Base-by-base conservation (phyloP, 1,140 invertebrate species). In the Coptotermes formosanus region DNA sequence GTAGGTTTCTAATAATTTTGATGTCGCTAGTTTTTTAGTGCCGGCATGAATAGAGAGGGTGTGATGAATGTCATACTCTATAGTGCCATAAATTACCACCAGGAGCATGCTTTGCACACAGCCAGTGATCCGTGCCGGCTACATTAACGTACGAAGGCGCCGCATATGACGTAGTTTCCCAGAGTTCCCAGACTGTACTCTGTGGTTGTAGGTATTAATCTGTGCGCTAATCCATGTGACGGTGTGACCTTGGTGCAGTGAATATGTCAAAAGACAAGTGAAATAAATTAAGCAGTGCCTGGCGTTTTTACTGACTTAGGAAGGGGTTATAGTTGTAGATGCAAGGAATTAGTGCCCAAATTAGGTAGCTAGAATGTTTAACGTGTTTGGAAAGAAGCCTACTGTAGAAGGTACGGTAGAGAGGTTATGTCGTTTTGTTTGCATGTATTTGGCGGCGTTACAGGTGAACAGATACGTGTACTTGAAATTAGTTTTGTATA, bases 341-440 rank as follows among this genome's bases (percentile, higher is more conserved):
- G 25, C n/a, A 30, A 6, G n/a, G 1, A 83, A 9, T 83, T 8
- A 14, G 44, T n/a, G 16, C 43, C 25, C 6, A 0, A 83, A 43
- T 43, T 83, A 11, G 6, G 11, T 25, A 45, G 32, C 25, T 45
- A 85, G 3, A 43, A 85, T 85, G 85, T 85, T 85, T 75, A 88
- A 88, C 84, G 89, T 90, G 81, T 91, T 91, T 88, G 88, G 87
- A 43, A 91, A 91, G 85, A 90, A 90, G 87, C 91, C 90, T 48
- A 91, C 91, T 30, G 85, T 90, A 32, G 89, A 91, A 90, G 89
- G 90, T 91, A 85, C 30, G 12, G 0, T 32, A 69, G 9, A 32
- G 21, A 55, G 23, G 38, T 55, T 69, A 55, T 30, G n/a, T 85
- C 75, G 32, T 85, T 64, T 82, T n/a, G 38, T 84, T 38, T 82